phyloP scores from a whole-genome alignment of 2,888 invertebrate species.

The Torymus auratus region DNA sequence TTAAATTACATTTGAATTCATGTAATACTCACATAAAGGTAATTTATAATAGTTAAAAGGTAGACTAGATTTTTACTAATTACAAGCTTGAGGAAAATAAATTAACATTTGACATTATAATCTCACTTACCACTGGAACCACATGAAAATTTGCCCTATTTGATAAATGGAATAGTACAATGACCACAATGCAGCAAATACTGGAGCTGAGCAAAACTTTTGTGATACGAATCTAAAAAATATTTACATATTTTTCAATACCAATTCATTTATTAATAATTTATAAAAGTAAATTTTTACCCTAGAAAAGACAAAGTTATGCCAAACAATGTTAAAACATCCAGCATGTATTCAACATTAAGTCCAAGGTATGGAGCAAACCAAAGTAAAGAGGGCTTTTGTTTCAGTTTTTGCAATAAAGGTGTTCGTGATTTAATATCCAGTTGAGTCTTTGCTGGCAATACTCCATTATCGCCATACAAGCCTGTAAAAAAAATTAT shows the following conservation, averaged over 20 bases:
- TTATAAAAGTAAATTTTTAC: conserved; percentile 71
- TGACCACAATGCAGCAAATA: conserved; percentile 83
- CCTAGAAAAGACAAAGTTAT: conserved; percentile 83
- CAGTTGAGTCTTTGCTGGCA: conserved; percentile 80
- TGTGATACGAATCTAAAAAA: conserved; percentile 80
- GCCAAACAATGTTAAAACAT: conserved; percentile 82
- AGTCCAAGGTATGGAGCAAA: conserved; percentile 83
- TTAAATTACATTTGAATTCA: conserved; percentile 61
- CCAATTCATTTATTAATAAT: conserved; percentile 8
- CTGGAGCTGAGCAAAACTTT: conserved; percentile 80
- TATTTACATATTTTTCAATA: conserved; percentile 12
- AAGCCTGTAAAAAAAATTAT: conserved; percentile 78
- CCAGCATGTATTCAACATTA: conserved; percentile 83
- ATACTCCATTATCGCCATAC: conserved; percentile 86
- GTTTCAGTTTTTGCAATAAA: conserved; percentile 79
- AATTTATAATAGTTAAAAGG: neutral
- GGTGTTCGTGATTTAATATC: conserved; percentile 76
- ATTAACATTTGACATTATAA: conserved; percentile 1
- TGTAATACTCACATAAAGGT: conserved; percentile 30
- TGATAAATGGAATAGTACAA: conserved; percentile 86
- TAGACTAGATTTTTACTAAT: neutral
- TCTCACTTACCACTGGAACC: conserved; percentile 83
- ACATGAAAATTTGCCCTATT: conserved; percentile 86
- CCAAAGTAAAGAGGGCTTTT: conserved; percentile 83
- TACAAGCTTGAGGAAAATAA: neutral